phyloP scores from a whole-genome alignment of 2,888 invertebrate genomes.

The Antheraea assamensis region DNA sequence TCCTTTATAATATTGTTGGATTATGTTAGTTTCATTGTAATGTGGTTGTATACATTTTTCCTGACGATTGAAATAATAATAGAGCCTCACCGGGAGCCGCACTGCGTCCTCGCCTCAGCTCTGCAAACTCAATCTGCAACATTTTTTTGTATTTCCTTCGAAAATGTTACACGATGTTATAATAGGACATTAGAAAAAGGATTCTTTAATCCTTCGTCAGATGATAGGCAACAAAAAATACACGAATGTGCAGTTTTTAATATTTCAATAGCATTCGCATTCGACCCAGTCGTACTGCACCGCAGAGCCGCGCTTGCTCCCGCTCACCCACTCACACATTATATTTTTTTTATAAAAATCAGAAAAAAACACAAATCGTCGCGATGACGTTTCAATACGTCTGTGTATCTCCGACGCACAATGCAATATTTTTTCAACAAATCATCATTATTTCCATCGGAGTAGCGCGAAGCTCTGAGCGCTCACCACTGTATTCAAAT shows the following conservation, averaged over 20 bases:
- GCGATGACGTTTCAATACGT: conserved; percentile 62
- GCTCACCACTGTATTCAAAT: conserved; percentile 44
- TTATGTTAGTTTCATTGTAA: too few relatives aligned
- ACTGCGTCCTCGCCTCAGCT: background rate
- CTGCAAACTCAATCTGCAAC: background rate
- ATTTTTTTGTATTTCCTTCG: background rate
- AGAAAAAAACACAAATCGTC: conserved; percentile 35
- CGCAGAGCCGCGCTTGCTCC: conserved; percentile 34
- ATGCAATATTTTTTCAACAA: conserved; percentile 26
- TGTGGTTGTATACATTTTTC: too few relatives aligned
- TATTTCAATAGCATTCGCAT: conserved; percentile 38
- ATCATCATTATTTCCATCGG: background rate
- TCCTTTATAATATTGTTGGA: too few relatives aligned
- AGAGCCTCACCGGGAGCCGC: background rate
- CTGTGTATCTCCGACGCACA: conserved; percentile 26
- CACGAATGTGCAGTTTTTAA: conserved; percentile 53
- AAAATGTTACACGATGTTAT: conserved; percentile 29
- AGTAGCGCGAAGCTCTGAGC: background rate
- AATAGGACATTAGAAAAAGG: conserved; percentile 27
- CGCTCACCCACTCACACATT: background rate
- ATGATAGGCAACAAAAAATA: conserved; percentile 45
- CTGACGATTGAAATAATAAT: background rate
- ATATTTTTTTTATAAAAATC: background rate
- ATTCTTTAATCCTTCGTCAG: conserved; percentile 32
- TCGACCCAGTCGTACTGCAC: background rate